A percentile compares a stretch with the other conserved stretches of the same genome.
Evolutionary conservation across 2,113 vertebrate genomes (phyloP).

Genomic region (Macquaria ambigua): DNA sequence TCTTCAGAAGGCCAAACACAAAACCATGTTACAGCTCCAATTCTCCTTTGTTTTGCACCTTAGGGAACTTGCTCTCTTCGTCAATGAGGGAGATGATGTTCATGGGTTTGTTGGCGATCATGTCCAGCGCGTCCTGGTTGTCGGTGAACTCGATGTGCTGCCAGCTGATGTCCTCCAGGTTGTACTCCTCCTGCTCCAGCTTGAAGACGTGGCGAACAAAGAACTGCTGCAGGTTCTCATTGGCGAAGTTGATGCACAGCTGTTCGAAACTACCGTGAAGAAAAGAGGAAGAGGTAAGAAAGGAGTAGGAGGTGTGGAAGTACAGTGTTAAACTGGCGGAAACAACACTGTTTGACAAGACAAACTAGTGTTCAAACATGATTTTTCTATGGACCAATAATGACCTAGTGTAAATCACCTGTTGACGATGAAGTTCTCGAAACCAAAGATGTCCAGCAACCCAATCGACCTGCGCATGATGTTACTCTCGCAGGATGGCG

Average conservation of each 20-base stretch:
- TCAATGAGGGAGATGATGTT: constrained; percentile 99
- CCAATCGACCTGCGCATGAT: constrained; percentile 90
- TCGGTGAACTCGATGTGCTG: constrained; percentile 99
- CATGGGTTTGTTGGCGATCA: constrained; percentile 99
- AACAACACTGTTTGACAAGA: not conserved
- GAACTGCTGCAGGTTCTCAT: constrained; percentile 98
- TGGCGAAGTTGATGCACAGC: constrained; percentile 99
- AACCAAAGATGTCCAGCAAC: constrained; percentile 97
- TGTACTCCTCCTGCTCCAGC: constrained; percentile 98
- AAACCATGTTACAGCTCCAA: too few relatives aligned
- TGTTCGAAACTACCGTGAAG: constrained; percentile 92
- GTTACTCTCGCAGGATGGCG: constrained; percentile 89
- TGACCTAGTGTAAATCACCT: constrained; percentile 81
- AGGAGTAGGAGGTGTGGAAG: not conserved
- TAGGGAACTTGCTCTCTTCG: constrained; percentile 99
- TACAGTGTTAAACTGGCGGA: not conserved
- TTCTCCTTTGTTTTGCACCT: constrained; percentile 81
- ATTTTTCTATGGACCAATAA: not conserved
- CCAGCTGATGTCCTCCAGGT: constrained; percentile 99
- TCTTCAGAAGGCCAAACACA: not conserved
- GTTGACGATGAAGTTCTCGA: constrained; percentile 97
- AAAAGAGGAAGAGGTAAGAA: not conserved
- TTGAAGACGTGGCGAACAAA: constrained; percentile 98
- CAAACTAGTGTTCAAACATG: not conserved
- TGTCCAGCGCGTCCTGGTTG: constrained; percentile 98